Evolutionary conservation across 2,113 vertebrate species (phyloP).

Genomic region (Tonatia bakeri): DNA sequence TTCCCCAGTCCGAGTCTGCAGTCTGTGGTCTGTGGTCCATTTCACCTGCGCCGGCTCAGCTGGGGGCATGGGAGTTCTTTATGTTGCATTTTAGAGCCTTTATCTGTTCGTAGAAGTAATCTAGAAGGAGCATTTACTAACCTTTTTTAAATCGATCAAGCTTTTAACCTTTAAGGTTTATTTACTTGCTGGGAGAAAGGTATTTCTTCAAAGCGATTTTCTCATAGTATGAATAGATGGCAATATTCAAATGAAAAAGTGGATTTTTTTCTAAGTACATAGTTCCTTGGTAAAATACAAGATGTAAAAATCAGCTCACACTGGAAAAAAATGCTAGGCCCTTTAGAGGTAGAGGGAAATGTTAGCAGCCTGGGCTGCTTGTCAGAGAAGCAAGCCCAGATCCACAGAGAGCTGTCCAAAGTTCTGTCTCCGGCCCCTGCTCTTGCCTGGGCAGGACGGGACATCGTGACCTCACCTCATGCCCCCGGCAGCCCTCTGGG

Average conservation of each 20-base stretch:
- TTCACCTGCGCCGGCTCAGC: neutral
- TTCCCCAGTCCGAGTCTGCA: accelerated
- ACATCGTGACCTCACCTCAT: neutral
- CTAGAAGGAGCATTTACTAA: neutral
- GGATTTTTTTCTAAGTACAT: neutral
- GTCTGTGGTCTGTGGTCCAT: accelerated
- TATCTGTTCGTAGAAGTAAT: neutral
- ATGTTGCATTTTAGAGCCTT: neutral
- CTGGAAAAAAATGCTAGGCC: neutral
- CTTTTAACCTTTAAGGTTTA: conserved; percentile 49
- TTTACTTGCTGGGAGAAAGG: conserved; percentile 25
- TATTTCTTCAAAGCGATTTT: conserved; percentile 48
- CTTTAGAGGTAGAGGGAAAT: neutral
- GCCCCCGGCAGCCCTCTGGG: neutral
- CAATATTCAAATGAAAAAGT: conserved; percentile 26
- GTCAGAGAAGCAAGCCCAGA: neutral
- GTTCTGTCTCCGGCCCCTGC: neutral
- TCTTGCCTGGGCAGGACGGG: neutral
- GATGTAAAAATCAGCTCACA: neutral
- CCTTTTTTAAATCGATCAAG: conserved; percentile 4
- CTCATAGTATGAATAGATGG: neutral
- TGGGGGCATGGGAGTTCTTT: neutral
- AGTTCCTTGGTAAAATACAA: neutral
- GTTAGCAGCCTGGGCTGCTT: neutral
- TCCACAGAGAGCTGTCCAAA: neutral